These are phyloP conservation scores for Autographa pulchrina DNA, from an alignment of 2,888 invertebrate genomes.

Conservation along the genomic window DNA sequence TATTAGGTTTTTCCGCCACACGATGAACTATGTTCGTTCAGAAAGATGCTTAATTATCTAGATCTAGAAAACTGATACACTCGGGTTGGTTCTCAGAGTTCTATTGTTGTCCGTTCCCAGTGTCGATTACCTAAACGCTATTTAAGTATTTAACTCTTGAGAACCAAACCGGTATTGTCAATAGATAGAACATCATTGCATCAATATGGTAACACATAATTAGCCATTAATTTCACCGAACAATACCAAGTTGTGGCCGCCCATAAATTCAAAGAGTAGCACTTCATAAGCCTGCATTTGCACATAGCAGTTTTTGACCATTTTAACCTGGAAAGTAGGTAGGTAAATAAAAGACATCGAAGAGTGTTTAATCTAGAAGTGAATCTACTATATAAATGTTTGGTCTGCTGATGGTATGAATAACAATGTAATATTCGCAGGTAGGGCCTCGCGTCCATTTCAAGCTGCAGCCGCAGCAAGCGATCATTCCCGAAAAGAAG, in stretches of 20 bases:
- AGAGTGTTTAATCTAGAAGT: no score
- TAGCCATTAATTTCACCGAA: background rate
- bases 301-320: background rate
- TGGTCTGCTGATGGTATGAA: background rate
- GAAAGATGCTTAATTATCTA: slow-evolving; percentile 15
- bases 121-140: slow-evolving; percentile 32
- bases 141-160: slow-evolving; percentile 18
- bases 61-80: slow-evolving; percentile 7
- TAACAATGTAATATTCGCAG: slow-evolving; percentile 19
- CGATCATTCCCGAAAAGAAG: slow-evolving; percentile 83
- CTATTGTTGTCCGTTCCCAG: slow-evolving; percentile 38
- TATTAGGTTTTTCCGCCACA: background rate
- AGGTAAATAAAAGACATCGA: no score
- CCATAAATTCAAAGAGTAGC: background rate
- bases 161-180: slow-evolving; percentile 27
- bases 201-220: slow-evolving; percentile 8
- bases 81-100: slow-evolving; percentile 30
- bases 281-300: background rate
- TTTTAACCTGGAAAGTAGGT: no score
- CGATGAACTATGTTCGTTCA: background rate
- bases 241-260: background rate
- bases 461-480: slow-evolving; percentile 86
- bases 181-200: slow-evolving; percentile 9
- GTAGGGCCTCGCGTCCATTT: slow-evolving; percentile 90
- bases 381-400: no score